These are phyloP conservation scores for Doryteuthis pealeii DNA, from an alignment of 1,140 invertebrate genomes.

Conservation along the genomic window DNA sequence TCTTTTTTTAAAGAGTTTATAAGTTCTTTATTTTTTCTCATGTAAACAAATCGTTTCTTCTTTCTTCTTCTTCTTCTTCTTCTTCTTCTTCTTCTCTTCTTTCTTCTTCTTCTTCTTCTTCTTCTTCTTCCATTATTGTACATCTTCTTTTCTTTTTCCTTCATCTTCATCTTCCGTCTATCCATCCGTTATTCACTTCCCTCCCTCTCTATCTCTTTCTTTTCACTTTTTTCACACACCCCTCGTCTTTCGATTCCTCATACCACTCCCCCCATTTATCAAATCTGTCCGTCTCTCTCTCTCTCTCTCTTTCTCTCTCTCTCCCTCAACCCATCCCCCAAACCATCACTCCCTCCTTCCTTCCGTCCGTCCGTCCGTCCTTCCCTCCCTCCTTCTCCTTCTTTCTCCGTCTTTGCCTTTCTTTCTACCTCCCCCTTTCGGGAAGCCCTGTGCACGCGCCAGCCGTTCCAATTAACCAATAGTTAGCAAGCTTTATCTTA, in stretches of 20 bases:
- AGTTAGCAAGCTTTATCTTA: slow-evolving; percentile 12
- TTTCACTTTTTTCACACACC: neutral
- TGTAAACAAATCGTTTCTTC: no score
- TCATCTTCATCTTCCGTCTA: neutral
- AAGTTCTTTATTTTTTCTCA: no score
- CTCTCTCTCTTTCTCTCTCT: neutral
- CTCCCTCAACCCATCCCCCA: neutral
- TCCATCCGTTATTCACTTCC: neutral
- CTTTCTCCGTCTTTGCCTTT: no score
- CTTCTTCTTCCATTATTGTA: no score
- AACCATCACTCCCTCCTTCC: neutral
- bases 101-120: no score
- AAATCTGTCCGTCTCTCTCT: neutral
- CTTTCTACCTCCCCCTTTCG: neutral
- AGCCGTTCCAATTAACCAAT: slow-evolving; percentile 13
- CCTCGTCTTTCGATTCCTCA: neutral
- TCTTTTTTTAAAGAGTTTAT: no score
- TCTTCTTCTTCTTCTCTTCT: no score
- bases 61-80: no score
- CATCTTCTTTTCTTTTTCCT: no score
- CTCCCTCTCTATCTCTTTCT: neutral
- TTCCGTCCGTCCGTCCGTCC: neutral
- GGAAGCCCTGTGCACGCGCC: neutral
- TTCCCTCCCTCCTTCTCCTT: neutral
- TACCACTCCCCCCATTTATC: neutral